These are phyloP conservation scores for Carollia perspicillata DNA, from an alignment of 2,113 vertebrate genomes.

Conservation along the genomic window DNA sequence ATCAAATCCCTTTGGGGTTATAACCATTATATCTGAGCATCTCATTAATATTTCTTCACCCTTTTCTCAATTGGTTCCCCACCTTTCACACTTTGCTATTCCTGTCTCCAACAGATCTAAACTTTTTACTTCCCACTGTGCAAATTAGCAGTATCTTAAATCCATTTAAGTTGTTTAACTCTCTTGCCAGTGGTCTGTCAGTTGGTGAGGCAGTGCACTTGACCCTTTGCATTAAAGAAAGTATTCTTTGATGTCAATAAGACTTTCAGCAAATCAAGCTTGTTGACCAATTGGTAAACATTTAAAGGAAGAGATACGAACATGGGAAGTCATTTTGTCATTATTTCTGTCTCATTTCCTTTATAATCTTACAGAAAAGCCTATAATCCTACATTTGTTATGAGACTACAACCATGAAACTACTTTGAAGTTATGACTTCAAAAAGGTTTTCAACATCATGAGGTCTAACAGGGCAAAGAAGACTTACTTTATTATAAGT, in stretches of 20 bases:
- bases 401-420: conserved; percentile 49
- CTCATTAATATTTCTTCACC: not conserved
- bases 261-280: conserved; percentile 28
- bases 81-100: not conserved
- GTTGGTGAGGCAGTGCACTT: not conserved
- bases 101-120: not conserved
- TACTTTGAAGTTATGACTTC: conserved; percentile 71
- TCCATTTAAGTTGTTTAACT: conserved; percentile 9
- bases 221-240: conserved; percentile 29
- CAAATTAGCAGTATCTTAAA: not conserved
- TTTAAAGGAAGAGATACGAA: conserved; percentile 53
- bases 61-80: not conserved
- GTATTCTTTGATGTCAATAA: conserved; percentile 60
- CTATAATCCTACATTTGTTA: conserved; percentile 68
- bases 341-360: conserved; percentile 68
- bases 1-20: not conserved
- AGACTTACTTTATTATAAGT: conserved; percentile 44
- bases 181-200: not conserved
- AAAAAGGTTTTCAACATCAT: conserved; percentile 53
- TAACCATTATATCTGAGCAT: not conserved
- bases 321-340: conserved; percentile 58
- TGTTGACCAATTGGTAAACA: conserved; percentile 56
- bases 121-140: not conserved
- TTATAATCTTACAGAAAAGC: conserved; percentile 64
- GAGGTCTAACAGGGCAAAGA: conserved; percentile 31